Evolutionary conservation across 2,797 vertebrate species (phyloP).

Genomic region (Vespertilio murinus): DNA sequence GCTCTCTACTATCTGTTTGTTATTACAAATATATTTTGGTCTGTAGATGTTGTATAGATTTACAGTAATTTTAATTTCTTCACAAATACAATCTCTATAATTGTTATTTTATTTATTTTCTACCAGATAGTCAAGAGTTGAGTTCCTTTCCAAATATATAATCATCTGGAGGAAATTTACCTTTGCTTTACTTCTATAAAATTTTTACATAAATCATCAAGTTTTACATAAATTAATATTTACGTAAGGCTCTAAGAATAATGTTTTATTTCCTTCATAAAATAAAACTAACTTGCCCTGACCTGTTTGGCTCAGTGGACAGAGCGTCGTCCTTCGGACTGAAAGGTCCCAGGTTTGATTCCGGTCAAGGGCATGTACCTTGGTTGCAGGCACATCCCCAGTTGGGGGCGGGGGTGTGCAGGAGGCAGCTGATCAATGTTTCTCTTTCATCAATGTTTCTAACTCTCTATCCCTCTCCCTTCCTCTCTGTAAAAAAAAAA

Average conservation of each 20-base stretch:
- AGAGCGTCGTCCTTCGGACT: too few relatives aligned
- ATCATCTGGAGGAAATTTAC: neutral
- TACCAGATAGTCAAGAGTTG: neutral
- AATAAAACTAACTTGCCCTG: neutral
- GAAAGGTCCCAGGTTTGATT: too few relatives aligned
- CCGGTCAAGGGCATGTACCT: too few relatives aligned
- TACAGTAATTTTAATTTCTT: neutral
- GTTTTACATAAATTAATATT: neutral
- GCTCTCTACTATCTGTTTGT: neutral
- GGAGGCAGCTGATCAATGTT: too few relatives aligned
- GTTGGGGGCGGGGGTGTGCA: too few relatives aligned
- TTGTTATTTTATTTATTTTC: neutral
- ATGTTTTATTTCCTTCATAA: constrained; percentile 17
- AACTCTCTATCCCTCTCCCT: too few relatives aligned
- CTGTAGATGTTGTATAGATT: neutral
- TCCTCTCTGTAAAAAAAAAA: too few relatives aligned
- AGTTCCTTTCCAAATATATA: neutral
- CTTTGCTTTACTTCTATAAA: constrained; percentile 11
- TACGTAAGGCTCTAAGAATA: neutral
- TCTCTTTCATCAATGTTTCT: too few relatives aligned
- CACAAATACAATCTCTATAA: neutral
- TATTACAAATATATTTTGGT: neutral
- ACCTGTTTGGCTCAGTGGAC: too few relatives aligned
- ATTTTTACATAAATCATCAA: neutral
- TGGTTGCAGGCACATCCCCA: too few relatives aligned